phyloP scores from a whole-genome alignment of 1,140 invertebrate genomes.

The Heliconius congener region DNA sequence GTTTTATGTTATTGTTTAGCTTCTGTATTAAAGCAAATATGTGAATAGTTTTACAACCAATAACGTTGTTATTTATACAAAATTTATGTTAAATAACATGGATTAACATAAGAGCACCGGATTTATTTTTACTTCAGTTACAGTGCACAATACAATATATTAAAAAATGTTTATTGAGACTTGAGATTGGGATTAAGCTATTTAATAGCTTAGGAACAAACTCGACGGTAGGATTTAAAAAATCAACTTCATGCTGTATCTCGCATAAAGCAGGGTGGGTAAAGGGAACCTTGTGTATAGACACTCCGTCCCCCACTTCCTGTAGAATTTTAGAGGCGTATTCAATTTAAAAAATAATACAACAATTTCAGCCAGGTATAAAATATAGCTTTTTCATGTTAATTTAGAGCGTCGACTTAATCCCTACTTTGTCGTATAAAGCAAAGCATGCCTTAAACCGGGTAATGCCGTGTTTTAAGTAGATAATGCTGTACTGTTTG shows the following conservation, averaged over 20 bases:
- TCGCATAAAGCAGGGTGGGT: no score
- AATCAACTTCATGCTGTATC: no score
- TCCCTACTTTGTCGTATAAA: neutral
- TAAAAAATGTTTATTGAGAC: no score
- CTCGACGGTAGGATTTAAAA: no score
- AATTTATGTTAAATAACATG: neutral
- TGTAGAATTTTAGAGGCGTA: no score
- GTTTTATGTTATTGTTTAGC: neutral
- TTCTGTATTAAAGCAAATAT: neutral
- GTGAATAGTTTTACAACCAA: neutral
- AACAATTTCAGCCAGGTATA: neutral
- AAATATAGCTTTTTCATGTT: neutral
- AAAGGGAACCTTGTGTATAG: no score
- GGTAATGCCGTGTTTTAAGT: neutral
- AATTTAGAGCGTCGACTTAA: neutral
- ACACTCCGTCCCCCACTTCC: no score
- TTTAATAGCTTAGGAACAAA: no score
- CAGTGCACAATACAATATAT: no score
- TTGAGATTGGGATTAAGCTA: no score
- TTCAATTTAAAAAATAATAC: neutral
- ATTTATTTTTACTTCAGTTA: no score
- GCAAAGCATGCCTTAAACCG: constrained; percentile 1
- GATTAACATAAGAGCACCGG: no score
- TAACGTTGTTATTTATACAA: neutral
- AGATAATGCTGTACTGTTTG: neutral